These are phyloP conservation scores for Parnassius glacialis DNA, from an alignment of 2,888 invertebrate species.

Conservation along the genomic window DNA sequence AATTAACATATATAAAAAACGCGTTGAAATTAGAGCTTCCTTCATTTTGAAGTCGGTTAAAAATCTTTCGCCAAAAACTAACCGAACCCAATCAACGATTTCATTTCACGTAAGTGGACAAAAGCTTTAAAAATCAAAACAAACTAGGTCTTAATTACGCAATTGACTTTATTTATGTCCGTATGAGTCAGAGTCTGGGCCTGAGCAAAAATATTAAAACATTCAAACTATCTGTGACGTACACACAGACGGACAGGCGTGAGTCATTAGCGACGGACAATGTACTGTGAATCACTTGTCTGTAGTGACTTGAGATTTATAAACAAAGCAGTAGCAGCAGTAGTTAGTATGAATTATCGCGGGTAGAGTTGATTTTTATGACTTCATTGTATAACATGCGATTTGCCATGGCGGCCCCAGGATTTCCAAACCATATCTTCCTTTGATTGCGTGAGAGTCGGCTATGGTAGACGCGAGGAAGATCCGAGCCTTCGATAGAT, in stretches of 20 bases:
- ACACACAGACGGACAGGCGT: slow-evolving; percentile 28
- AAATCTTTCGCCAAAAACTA: too few relatives aligned
- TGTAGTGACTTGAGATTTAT: slow-evolving; percentile 28
- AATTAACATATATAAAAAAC: too few relatives aligned
- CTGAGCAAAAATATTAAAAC: slow-evolving; percentile 31
- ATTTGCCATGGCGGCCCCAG: neutral
- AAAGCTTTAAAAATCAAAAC: neutral
- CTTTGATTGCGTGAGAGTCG: too few relatives aligned
- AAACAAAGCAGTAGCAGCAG: slow-evolving; percentile 20
- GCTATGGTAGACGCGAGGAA: too few relatives aligned
- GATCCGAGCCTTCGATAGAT: too few relatives aligned
- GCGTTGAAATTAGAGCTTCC: too few relatives aligned
- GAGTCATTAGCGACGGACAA: slow-evolving; percentile 27
- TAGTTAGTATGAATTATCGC: slow-evolving; percentile 5
- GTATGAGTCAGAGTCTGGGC: slow-evolving; percentile 33
- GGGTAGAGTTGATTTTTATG: neutral
- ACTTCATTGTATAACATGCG: neutral
- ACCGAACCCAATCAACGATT: too few relatives aligned
- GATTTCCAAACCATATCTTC: too few relatives aligned
- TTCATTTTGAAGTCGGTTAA: too few relatives aligned
- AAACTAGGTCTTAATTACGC: neutral
- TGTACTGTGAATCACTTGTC: slow-evolving; percentile 38
- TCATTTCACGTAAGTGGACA: too few relatives aligned
- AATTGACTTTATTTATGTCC: slow-evolving; percentile 26
- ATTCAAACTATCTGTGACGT: slow-evolving; percentile 32